Percentiles rank a stretch among this genome's conserved stretches.
These are phyloP conservation scores for Drosophila parabipectinata DNA, from an alignment of 1,140 invertebrate species.

Conservation along the genomic window DNA sequence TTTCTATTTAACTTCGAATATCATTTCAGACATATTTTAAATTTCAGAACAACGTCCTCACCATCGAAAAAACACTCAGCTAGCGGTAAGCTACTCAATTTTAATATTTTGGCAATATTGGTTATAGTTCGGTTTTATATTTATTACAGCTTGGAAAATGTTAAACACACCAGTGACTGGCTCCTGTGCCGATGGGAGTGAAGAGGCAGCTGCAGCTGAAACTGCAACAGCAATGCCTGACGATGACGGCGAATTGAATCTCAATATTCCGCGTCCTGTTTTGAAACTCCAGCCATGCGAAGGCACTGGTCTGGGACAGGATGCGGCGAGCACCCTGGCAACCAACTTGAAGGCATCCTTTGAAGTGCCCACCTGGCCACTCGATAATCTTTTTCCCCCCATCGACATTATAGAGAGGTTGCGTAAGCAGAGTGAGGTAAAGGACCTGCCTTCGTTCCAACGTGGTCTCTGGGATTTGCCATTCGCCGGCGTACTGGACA, in stretches of 20 bases:
- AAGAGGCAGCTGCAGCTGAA: neutral
- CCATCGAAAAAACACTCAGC: slow-evolving; percentile 23
- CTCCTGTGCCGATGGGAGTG: neutral
- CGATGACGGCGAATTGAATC: neutral
- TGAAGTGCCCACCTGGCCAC: slow-evolving; percentile 4
- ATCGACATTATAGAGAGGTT: slow-evolving; percentile 9
- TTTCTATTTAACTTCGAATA: neutral
- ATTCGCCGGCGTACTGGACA: neutral
- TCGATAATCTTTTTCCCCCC: slow-evolving; percentile 8
- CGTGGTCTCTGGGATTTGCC: neutral
- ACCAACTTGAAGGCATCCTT: neutral
- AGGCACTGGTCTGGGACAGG: neutral
- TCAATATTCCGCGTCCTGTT: neutral
- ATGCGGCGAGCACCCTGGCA: neutral
- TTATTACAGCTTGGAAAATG: slow-evolving; percentile 21
- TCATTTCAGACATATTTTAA: neutral
- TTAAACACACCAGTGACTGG: slow-evolving; percentile 19
- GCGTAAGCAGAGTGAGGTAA: slow-evolving; percentile 1
- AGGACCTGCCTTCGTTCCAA: slow-evolving; percentile 23
- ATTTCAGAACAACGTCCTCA: neutral
- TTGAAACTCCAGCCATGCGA: neutral
- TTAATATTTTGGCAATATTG: slow-evolving; percentile 26
- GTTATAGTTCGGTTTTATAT: slow-evolving; percentile 7
- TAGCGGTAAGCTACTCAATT: slow-evolving; percentile 30
- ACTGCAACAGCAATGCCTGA: neutral